Percentiles rank a stretch among this genome's conserved stretches.
Evolutionary conservation across 2,888 invertebrate species (phyloP).

Genomic region (Thumatha senex): DNA sequence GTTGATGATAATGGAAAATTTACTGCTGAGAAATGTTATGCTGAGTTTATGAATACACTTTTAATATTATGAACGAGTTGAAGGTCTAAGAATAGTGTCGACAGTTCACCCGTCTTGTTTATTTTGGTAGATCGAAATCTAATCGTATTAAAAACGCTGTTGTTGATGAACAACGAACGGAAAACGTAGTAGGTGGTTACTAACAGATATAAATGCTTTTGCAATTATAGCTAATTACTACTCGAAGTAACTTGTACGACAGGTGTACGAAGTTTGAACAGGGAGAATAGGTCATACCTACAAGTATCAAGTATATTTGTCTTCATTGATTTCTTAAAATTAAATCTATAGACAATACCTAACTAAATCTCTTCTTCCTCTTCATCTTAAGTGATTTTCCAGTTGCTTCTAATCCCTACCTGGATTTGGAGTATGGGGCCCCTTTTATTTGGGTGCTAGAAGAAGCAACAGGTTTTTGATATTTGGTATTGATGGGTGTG

Average conservation of each 20-base stretch:
- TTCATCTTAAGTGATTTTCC: no score
- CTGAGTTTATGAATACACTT: not conserved
- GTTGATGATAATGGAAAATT: slow-evolving; percentile 43
- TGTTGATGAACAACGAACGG: not conserved
- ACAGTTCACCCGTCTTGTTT: slow-evolving; percentile 3
- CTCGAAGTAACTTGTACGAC: slow-evolving; percentile 38
- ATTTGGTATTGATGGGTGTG: no score
- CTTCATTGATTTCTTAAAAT: no score
- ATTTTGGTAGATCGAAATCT: slow-evolving; percentile 9
- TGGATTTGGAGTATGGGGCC: no score
- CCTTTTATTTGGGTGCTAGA: no score
- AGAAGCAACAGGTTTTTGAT: no score
- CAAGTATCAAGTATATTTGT: no score
- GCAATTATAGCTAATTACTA: slow-evolving; percentile 17
- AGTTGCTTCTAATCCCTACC: no score
- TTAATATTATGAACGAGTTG: not conserved
- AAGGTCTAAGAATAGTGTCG: not conserved
- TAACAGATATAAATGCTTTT: not conserved
- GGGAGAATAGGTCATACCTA: no score
- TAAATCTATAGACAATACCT: no score
- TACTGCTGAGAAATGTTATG: slow-evolving; percentile 20
- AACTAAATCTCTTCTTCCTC: no score
- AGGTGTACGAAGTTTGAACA: slow-evolving; percentile 50
- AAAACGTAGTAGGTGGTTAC: slow-evolving; percentile 5
- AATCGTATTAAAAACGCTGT: slow-evolving; percentile 1